A percentile compares a stretch with the other conserved stretches of the same genome.
Conservation (phyloP, 1,140 invertebrate species). For the Aphidius gifuensis region DNA sequence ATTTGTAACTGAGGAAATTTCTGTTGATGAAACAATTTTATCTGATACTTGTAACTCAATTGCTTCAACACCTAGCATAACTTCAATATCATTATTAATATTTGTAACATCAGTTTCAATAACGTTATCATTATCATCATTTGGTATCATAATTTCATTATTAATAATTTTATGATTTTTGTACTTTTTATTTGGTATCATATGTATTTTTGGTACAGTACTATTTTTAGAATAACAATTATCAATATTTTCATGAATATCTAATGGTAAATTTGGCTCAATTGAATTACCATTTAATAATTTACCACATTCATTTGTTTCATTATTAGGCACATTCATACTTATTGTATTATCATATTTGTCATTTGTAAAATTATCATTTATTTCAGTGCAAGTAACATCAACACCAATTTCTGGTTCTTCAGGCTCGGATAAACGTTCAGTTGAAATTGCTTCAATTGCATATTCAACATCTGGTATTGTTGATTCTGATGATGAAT, state of each 20-base stretch:
- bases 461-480: conserved; percentile 24
- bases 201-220: background rate
- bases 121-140: background rate
- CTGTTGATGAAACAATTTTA: conserved; percentile 17
- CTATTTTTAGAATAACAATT: background rate
- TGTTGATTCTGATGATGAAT: conserved; percentile 1
- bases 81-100: conserved; percentile 8
- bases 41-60: conserved; percentile 16
- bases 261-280: background rate
- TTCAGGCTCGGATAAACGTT: conserved; percentile 9
- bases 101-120: background rate
- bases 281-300: conserved; percentile 8
- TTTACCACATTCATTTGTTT: conserved; percentile 7
- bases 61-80: conserved; percentile 23
- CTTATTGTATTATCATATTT: background rate
- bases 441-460: conserved; percentile 25
- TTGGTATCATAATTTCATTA: conserved; percentile 32
- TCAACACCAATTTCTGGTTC: conserved; percentile 27
- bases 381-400: conserved; percentile 20
- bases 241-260: background rate
- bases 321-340: conserved; percentile 22
- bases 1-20: conserved; percentile 25
- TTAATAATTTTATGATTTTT: conserved; percentile 32
- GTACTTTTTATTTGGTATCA: conserved; percentile 20
- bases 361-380: conserved; percentile 21